A percentile compares a stretch with the other conserved stretches of the same genome.
These are phyloP conservation scores for Allophyes oxyacanthae DNA, from an alignment of 2,888 invertebrate genomes.

Conservation along the genomic window DNA sequence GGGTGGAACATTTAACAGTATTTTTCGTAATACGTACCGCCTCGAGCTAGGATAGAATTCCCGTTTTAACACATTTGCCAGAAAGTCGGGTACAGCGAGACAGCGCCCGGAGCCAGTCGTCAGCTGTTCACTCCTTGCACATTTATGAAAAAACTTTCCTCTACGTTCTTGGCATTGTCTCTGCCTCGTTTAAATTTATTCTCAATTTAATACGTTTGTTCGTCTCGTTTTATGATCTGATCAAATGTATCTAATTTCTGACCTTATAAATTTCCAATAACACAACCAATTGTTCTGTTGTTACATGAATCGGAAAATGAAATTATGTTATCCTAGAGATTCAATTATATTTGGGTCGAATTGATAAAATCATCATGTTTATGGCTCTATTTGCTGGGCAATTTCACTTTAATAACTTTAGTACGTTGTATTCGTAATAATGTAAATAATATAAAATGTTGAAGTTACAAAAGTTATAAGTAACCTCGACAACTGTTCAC, in stretches of 20 bases:
- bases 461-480: constrained; percentile 84
- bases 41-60: constrained; percentile 79
- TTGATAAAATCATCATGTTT: constrained; percentile 25
- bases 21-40: constrained; percentile 70
- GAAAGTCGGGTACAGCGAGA: constrained; percentile 76
- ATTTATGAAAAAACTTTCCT: constrained; percentile 87
- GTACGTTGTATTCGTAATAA: constrained; percentile 54
- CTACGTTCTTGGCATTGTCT: constrained; percentile 82
- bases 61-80: constrained; percentile 85
- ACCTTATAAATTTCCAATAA: constrained; percentile 15
- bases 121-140: constrained; percentile 84
- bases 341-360: constrained; percentile 22
- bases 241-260: constrained; percentile 2
- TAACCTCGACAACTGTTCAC: constrained; percentile 80
- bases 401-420: constrained; percentile 24
- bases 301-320: constrained; percentile 22
- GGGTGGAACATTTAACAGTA: constrained; percentile 61
- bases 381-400: constrained; percentile 13
- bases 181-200: constrained; percentile 63
- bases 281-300: constrained; percentile 8
- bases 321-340: constrained; percentile 25
- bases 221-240: constrained; percentile 28
- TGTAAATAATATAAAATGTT: constrained; percentile 70
- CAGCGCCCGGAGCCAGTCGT: constrained; percentile 81
- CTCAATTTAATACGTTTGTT: constrained; percentile 50